A percentile compares a stretch with the other conserved stretches of the same genome.
Evolutionary conservation across 2,888 invertebrate species (phyloP).

Genomic region (Watsonalla binaria): DNA sequence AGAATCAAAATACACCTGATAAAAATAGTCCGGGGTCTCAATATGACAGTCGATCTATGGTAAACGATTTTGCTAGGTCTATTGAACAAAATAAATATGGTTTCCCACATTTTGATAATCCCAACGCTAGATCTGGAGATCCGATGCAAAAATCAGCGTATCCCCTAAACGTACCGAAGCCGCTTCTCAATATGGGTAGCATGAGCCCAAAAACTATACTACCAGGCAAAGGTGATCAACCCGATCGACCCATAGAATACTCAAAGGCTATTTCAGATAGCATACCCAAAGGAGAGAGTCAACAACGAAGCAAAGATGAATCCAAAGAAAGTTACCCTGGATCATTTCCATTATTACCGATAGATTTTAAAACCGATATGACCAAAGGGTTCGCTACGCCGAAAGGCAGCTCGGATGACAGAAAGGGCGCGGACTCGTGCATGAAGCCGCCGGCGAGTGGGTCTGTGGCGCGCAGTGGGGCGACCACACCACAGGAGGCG

Average conservation of each 20-base stretch:
- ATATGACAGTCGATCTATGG: constrained; percentile 64
- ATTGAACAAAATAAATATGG: constrained; percentile 68
- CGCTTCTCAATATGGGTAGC: constrained; percentile 63
- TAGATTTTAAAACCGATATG: constrained; percentile 70
- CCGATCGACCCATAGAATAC: constrained; percentile 57
- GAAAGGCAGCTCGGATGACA: constrained; percentile 64
- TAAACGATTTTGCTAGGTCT: constrained; percentile 65
- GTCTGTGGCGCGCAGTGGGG: constrained; percentile 60
- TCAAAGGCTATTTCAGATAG: constrained; percentile 62
- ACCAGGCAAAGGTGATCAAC: constrained; percentile 46
- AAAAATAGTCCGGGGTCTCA: constrained; percentile 63
- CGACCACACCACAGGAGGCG: constrained; percentile 78
- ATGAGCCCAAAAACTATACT: constrained; percentile 64
- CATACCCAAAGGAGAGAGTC: constrained; percentile 55
- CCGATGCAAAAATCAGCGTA: constrained; percentile 64
- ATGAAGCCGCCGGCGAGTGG: constrained; percentile 72
- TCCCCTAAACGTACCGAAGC: constrained; percentile 69
- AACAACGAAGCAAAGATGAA: constrained; percentile 63
- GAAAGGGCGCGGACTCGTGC: constrained; percentile 67
- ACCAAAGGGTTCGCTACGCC: constrained; percentile 69
- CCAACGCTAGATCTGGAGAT: constrained; percentile 53
- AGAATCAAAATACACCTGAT: constrained; percentile 70
- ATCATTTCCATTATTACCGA: constrained; percentile 58
- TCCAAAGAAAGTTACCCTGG: constrained; percentile 50
- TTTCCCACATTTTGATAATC: constrained; percentile 64